Conservation (phyloP, 2,113 vertebrate genomes). For the Myodes glareolus region DNA sequence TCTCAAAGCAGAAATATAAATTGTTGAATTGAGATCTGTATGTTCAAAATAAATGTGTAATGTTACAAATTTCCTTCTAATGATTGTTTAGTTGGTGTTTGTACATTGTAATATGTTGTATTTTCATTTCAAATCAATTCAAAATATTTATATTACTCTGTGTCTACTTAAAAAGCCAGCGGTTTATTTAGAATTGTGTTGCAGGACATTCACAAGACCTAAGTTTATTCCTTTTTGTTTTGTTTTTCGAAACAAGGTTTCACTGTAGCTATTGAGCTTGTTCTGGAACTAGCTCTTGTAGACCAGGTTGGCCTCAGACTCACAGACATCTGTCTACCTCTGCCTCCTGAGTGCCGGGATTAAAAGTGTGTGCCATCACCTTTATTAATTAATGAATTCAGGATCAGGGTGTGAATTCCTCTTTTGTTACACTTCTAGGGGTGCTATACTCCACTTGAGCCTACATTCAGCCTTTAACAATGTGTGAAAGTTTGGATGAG, state of each 20-base stretch:
- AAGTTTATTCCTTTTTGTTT: neutral
- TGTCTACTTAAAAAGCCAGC: neutral
- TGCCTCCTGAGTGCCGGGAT: no score
- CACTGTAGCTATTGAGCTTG: no score
- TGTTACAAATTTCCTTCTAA: neutral
- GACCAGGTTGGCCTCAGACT: no score
- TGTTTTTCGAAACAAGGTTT: no score
- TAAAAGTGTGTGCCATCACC: no score
- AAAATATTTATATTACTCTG: slow-evolving; percentile 26
- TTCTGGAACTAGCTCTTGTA: no score
- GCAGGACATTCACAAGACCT: neutral
- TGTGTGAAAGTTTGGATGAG: neutral
- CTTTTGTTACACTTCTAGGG: neutral
- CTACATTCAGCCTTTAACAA: neutral
- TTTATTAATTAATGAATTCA: neutral
- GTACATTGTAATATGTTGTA: neutral
- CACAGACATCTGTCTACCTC: no score
- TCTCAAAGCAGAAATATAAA: neutral
- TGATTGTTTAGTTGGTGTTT: neutral
- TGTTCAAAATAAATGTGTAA: neutral
- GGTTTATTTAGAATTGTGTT: slow-evolving; percentile 10
- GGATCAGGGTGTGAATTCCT: neutral
- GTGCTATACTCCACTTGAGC: neutral
- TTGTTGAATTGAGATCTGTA: slow-evolving; percentile 25
- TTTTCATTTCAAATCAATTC: slow-evolving; percentile 39